Percentiles rank a stretch among this genome's conserved stretches.
These are phyloP conservation scores for Seira sanloemensis DNA, from an alignment of 2,888 invertebrate genomes.

Conservation along the genomic window DNA sequence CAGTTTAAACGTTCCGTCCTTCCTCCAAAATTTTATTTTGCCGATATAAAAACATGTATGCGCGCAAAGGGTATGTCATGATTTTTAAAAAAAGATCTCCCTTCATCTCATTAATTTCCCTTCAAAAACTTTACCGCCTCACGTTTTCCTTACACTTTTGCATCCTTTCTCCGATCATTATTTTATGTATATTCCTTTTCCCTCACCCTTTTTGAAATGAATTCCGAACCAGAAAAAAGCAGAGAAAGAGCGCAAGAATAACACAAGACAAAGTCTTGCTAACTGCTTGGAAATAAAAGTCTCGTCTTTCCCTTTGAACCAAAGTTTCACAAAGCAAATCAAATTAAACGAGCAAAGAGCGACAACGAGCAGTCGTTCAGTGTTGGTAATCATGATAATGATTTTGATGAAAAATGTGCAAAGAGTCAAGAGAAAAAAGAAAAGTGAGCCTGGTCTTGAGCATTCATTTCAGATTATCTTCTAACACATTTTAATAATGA, in stretches of 20 bases:
- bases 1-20: conserved; percentile 3
- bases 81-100: conserved; percentile 52
- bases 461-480: conserved; percentile 22
- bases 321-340: conserved; percentile 55
- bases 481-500: neutral
- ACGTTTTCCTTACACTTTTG: conserved; percentile 64
- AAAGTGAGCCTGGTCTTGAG: conserved; percentile 19
- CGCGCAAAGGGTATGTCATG: neutral
- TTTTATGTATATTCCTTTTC: conserved; percentile 22
- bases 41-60: neutral
- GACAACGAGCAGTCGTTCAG: conserved; percentile 30
- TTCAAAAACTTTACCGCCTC: conserved; percentile 67
- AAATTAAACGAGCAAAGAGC: conserved; percentile 61
- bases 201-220: neutral
- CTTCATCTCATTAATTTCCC: conserved; percentile 72
- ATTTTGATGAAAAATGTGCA: conserved; percentile 55
- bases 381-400: conserved; percentile 61
- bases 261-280: conserved; percentile 45
- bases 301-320: conserved; percentile 64
- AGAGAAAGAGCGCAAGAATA: conserved; percentile 23
- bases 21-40: neutral
- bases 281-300: conserved; percentile 56
- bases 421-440: conserved; percentile 29
- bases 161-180: conserved; percentile 46
- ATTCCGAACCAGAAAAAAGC: neutral